Evolutionary conservation across 1,140 invertebrate species (phyloP).

Genomic region (Ips nitidus): DNA sequence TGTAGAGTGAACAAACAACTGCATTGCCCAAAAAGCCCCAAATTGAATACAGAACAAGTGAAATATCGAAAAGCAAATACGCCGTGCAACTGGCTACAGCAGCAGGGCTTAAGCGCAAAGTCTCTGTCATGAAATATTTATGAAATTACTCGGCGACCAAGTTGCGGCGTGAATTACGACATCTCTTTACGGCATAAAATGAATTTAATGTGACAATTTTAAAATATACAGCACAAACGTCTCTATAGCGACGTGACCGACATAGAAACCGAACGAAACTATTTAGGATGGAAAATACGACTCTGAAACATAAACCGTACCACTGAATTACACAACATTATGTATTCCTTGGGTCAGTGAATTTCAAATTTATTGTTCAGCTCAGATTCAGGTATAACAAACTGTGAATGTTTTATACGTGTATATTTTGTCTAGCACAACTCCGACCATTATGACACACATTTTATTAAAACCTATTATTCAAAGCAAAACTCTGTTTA

Average conservation of each 20-base stretch:
- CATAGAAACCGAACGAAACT: slow-evolving; percentile 13
- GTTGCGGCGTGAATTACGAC: slow-evolving; percentile 34
- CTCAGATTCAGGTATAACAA: neutral
- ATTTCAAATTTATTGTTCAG: slow-evolving; percentile 1
- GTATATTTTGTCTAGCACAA: no score
- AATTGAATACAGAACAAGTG: slow-evolving; percentile 16
- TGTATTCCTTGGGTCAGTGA: slow-evolving; percentile 6
- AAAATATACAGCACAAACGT: slow-evolving; percentile 31
- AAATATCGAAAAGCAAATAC: slow-evolving; percentile 26
- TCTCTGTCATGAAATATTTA: slow-evolving; percentile 34
- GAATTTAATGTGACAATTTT: slow-evolving; percentile 35
- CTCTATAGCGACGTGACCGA: slow-evolving; percentile 24
- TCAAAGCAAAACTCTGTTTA: no score
- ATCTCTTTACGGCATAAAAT: slow-evolving; percentile 22
- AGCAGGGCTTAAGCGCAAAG: slow-evolving; percentile 19
- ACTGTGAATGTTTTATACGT: no score
- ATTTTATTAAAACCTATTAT: no score
- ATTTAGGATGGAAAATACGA: slow-evolving; percentile 13
- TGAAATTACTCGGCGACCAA: slow-evolving; percentile 32
- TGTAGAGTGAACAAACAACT: neutral
- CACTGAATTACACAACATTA: slow-evolving; percentile 7
- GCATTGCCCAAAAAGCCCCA: slow-evolving; percentile 1
- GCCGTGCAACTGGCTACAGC: slow-evolving; percentile 20
- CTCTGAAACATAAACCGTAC: neutral
- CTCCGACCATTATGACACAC: no score